Evolutionary conservation across 2,888 invertebrate species (phyloP), one percentile per base, ranked within the genome.

Genomic region (Deladenus siricidicola): DNA sequence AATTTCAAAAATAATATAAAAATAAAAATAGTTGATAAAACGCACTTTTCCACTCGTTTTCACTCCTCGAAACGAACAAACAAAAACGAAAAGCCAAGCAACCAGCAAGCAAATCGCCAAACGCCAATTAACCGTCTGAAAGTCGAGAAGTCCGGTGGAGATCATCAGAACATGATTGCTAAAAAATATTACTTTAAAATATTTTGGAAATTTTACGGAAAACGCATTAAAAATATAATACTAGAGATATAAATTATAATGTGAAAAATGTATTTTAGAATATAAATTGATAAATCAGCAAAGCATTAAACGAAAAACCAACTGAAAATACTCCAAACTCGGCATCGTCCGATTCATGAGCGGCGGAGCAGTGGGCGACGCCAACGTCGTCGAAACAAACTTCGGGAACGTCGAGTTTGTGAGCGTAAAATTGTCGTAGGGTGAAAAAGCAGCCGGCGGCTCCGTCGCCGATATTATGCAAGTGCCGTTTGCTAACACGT

Each of bases 21-120:
- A n/a, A n/a, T n/a, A n/a, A n/a, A n/a, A n/a, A n/a, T n/a, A n/a
- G n/a, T n/a, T n/a, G n/a, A n/a, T n/a, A n/a, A n/a, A n/a, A n/a
- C n/a, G 3, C 50, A 82, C 83, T 83, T 88, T 88, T 71, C 88
- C 88, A 23, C 87, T 87, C 62, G 86, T 87, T 80, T 88, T 87
- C 14, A 88, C 87, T 30, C 88, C 87, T 81, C 87, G 88, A 80
- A 86, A 87, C 45, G 88, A 83, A 73, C 87, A 88, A 48, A 87
- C 82, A 75, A 87, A 87, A 24, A 88, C 87, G 67, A 88, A 86
- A 56, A 85, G 78, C 89, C 89, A 89, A 58, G 88, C 88, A 56
- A 86, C 82, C 1, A 88, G 82, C 14, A 89, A 83, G 78, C 88
- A 88, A 3, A 85, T 80, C 3, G 87, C 88, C 81, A 89, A 84